Percentiles rank a stretch among this genome's conserved stretches.
phyloP scores from a whole-genome alignment of 2,888 invertebrate species.

The Xestia sexstrigata region DNA sequence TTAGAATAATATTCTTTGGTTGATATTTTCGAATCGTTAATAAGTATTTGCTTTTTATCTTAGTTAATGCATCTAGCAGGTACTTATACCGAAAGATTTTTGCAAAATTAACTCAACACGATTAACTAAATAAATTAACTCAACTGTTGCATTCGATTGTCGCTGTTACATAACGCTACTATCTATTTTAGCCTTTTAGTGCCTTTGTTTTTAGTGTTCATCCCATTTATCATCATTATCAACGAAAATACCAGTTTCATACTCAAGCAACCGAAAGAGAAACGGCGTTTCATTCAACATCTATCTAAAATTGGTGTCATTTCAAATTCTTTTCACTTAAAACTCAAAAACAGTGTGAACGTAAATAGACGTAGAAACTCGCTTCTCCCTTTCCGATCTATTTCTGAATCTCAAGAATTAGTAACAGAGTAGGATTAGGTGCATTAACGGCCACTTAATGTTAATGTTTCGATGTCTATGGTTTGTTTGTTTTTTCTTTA shows the following conservation, averaged over 20 bases:
- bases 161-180: background rate
- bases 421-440: constrained; percentile 42
- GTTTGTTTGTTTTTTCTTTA: constrained; percentile 25
- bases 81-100: background rate
- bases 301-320: constrained; percentile 23
- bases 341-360: constrained; percentile 15
- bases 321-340: constrained; percentile 14
- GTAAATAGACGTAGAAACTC: constrained; percentile 45
- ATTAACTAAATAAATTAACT: too few relatives aligned
- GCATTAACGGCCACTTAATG: constrained; percentile 58
- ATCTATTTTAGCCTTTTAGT: background rate
- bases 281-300: constrained; percentile 30
- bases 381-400: constrained; percentile 54
- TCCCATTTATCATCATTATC: constrained; percentile 4
- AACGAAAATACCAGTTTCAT: background rate
- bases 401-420: constrained; percentile 51
- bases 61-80: background rate
- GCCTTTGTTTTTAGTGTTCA: background rate
- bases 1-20: background rate
- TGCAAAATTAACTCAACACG: too few relatives aligned
- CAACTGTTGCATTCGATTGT: background rate
- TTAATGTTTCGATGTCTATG: constrained; percentile 10
- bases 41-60: background rate
- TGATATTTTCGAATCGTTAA: background rate
- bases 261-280: background rate